Evolutionary conservation across 2,888 invertebrate genomes (phyloP).

Genomic region (Neoaliturus tenellus): DNA sequence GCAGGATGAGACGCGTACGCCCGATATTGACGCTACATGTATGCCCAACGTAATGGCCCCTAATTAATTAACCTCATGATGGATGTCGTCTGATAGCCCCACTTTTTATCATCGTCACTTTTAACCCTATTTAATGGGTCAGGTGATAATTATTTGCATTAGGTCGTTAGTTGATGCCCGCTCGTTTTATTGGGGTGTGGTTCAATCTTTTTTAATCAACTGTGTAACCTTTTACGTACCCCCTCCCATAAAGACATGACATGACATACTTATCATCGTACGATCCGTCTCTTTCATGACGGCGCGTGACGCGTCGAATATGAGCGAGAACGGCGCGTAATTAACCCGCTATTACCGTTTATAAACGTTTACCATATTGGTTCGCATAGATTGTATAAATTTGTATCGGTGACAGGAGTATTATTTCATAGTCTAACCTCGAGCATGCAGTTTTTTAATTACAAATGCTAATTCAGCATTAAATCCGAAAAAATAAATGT

Average conservation of each 20-base stretch:
- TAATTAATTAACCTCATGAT: slow-evolving; percentile 48
- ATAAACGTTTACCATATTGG: no score
- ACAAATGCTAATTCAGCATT: no score
- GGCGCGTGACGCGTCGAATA: not conserved
- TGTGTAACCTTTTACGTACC: slow-evolving; percentile 55
- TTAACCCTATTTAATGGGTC: slow-evolving; percentile 47
- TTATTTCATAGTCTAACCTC: no score
- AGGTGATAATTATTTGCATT: slow-evolving; percentile 56
- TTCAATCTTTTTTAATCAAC: slow-evolving; percentile 59
- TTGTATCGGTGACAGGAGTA: no score
- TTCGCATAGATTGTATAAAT: no score
- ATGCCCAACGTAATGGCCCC: slow-evolving; percentile 21
- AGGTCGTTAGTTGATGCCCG: slow-evolving; percentile 50
- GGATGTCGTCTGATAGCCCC: slow-evolving; percentile 45
- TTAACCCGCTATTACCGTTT: no score
- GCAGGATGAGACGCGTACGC: not conserved
- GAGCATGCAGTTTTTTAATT: no score
- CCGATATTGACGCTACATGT: slow-evolving; percentile 45
- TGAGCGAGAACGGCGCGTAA: no score
- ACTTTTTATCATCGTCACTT: slow-evolving; percentile 50
- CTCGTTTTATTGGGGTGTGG: slow-evolving; percentile 57
- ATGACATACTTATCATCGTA: slow-evolving; percentile 12
- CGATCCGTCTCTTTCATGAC: slow-evolving; percentile 25
- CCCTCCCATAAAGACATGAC: slow-evolving; percentile 34
- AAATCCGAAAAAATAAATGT: no score